Percentiles rank a stretch among this genome's conserved stretches.
Evolutionary conservation across 2,113 vertebrate genomes (phyloP).

Genomic region (Sula dactylatra): DNA sequence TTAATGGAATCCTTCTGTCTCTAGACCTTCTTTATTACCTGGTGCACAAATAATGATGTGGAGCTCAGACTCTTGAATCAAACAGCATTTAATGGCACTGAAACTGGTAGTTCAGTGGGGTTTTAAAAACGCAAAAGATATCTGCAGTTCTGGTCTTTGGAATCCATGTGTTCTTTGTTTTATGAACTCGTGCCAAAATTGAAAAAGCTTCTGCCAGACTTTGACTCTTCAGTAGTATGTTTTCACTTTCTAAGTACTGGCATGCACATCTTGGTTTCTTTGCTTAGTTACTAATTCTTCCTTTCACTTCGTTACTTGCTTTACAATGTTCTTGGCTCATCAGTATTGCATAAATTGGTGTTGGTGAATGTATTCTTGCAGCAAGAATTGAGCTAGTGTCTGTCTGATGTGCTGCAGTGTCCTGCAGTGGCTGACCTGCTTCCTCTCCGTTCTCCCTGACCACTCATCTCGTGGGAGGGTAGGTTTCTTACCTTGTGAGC

Average conservation of each 20-base stretch:
- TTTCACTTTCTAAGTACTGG: neutral
- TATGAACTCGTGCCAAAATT: neutral
- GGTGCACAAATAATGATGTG: neutral
- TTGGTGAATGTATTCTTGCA: neutral
- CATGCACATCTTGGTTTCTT: neutral
- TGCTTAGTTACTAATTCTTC: neutral
- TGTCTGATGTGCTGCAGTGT: neutral
- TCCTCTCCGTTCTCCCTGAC: neutral
- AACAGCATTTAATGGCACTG: neutral
- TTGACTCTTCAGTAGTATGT: neutral
- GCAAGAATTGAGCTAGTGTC: neutral
- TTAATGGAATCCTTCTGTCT: neutral
- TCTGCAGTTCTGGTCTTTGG: neutral
- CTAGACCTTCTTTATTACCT: neutral
- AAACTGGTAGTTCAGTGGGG: neutral
- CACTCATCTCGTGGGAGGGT: fast-evolving
- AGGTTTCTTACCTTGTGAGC: neutral
- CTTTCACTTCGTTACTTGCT: neutral
- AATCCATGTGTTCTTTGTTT: neutral
- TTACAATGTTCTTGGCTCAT: neutral
- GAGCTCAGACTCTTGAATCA: neutral
- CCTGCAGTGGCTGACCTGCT: neutral
- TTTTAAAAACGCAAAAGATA: neutral
- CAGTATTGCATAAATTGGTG: neutral
- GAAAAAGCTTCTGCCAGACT: neutral